phyloP scores from a whole-genome alignment of 2,888 invertebrate genomes.

The Erynnis tages region DNA sequence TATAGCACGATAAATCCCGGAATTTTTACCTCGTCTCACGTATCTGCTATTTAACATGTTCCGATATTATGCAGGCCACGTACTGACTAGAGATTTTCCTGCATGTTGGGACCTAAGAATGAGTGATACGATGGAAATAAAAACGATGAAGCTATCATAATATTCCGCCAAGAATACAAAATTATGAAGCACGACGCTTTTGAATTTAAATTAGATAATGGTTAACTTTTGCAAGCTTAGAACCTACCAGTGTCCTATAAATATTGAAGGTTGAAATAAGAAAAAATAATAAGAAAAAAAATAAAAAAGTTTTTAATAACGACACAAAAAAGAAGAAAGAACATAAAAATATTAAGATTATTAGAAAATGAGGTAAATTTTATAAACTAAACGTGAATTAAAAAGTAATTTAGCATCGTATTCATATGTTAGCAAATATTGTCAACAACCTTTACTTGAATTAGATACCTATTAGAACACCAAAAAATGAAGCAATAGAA shows the following conservation, averaged over 20 bases:
- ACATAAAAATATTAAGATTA: not conserved
- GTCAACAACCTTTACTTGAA: no score
- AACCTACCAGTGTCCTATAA: not conserved
- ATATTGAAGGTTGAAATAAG: not conserved
- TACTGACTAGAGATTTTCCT: slow-evolving; percentile 23
- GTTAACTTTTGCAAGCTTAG: not conserved
- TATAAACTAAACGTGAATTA: no score
- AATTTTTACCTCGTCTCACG: slow-evolving; percentile 11
- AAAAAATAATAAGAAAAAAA: not conserved
- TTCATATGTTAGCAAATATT: no score
- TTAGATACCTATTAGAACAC: no score
- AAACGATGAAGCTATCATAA: not conserved
- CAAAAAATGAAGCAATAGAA: no score
- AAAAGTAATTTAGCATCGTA: no score
- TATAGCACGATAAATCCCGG: not conserved
- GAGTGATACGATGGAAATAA: slow-evolving; percentile 18
- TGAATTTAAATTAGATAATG: not conserved
- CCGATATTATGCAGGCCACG: slow-evolving; percentile 19
- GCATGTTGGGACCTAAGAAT: slow-evolving; percentile 13
- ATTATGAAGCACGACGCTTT: not conserved
- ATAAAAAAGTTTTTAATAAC: no score
- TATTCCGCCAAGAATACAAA: not conserved
- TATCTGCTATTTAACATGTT: slow-evolving; percentile 15
- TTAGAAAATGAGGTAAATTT: no score
- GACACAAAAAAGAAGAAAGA: not conserved